Percentiles rank a stretch among this genome's conserved stretches.
These are phyloP conservation scores for Leptothorax acervorum DNA, from an alignment of 2,888 invertebrate genomes.

Conservation along the genomic window DNA sequence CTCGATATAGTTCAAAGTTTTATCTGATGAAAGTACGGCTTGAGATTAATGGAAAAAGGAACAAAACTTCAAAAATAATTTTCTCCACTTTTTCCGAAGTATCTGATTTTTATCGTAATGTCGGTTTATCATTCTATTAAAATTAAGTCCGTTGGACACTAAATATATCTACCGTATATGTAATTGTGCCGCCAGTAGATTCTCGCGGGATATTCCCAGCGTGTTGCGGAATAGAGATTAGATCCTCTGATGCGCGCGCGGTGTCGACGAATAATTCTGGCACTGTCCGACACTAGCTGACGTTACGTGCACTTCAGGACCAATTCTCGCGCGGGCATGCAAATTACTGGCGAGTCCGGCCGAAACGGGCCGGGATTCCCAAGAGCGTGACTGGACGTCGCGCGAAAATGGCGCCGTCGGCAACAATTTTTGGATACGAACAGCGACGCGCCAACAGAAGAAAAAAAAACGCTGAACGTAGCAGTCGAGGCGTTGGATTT, in stretches of 20 bases:
- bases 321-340: slow-evolving; percentile 41
- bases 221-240: slow-evolving; percentile 23
- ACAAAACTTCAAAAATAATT: too few relatives aligned
- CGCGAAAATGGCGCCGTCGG: slow-evolving; percentile 33
- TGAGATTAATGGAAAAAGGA: background rate
- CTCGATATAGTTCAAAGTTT: background rate
- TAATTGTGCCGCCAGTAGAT: background rate
- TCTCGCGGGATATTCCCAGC: background rate
- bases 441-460: background rate
- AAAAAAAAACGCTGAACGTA: slow-evolving; percentile 22
- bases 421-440: slow-evolving; percentile 36
- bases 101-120: background rate
- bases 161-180: background rate
- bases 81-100: background rate
- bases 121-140: background rate
- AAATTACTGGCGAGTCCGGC: slow-evolving; percentile 33
- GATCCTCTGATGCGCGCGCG: slow-evolving; percentile 28
- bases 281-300: background rate
- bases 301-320: slow-evolving; percentile 47
- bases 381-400: slow-evolving; percentile 25
- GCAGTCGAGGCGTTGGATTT: background rate
- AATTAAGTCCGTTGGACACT: background rate
- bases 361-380: slow-evolving; percentile 32
- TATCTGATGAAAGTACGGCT: background rate
- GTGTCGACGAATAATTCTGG: slow-evolving; percentile 43